These are phyloP conservation scores for Porites lutea DNA, from an alignment of 64 coral and sea anemone genomes.

Conservation along the genomic window DNA sequence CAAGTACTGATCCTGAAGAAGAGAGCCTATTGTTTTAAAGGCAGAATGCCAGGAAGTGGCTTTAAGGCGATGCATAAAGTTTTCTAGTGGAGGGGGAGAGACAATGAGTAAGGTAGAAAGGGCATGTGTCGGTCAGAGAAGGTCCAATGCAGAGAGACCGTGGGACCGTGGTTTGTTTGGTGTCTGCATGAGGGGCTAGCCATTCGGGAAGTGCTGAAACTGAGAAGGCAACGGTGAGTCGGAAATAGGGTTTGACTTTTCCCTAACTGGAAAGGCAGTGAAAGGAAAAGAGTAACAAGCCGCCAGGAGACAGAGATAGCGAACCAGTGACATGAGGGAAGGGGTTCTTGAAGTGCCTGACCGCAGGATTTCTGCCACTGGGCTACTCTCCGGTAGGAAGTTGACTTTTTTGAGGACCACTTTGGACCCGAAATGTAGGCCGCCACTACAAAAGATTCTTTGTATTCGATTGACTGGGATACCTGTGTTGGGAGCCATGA, in stretches of 20 bases:
- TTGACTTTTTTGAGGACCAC: not conserved
- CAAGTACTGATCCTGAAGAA: too few relatives aligned
- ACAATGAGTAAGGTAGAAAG: too few relatives aligned
- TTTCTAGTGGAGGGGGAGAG: too few relatives aligned
- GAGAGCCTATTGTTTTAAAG: too few relatives aligned
- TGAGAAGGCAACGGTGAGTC: not conserved
- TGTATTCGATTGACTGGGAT: constrained; percentile 34
- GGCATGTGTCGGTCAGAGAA: too few relatives aligned
- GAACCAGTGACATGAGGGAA: not conserved
- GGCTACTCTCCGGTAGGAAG: not conserved
- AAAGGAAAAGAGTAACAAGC: constrained; percentile 4
- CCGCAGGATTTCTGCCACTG: constrained; percentile 33
- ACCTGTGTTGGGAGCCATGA: not conserved
- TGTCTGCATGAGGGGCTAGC: too few relatives aligned
- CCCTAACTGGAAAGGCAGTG: not conserved
- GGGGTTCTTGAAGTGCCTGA: constrained; percentile 5
- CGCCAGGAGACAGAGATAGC: not conserved
- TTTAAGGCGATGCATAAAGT: too few relatives aligned
- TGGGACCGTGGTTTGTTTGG: too few relatives aligned
- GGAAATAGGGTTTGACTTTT: not conserved
- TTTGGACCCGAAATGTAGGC: constrained; percentile 30
- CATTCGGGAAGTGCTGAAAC: too few relatives aligned
- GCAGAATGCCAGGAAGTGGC: too few relatives aligned
- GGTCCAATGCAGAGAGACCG: too few relatives aligned
- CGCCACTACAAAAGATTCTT: constrained; percentile 24